Base-by-base conservation (phyloP, 2,797 vertebrate species). In the Vireo griseus region DNA sequence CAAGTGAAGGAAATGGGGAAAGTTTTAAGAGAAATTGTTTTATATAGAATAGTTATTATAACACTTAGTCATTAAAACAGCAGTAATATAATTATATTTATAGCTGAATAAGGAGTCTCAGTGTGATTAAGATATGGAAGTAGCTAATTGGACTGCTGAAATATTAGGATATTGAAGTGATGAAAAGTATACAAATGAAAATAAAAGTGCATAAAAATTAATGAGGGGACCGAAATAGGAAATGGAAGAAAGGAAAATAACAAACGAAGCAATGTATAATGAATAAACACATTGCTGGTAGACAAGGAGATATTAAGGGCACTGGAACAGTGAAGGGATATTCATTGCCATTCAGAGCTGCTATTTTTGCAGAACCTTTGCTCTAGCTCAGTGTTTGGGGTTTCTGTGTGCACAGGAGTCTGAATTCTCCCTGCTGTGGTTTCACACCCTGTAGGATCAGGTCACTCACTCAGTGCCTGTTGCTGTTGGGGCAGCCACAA, bases 51-150 rank as follows among this genome's bases (percentile, higher is more conserved):
- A 88, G 78, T 95, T 95, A 86, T 94, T 91, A 84, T 88, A 93
- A 84, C 68, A 83, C 63, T 92, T 95, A 92, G 52, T 96, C 83
- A 94, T 93, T 96, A 96, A 96, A 95, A 45, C 48, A 88, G 62
- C 47, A 72, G 93, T 90, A 95, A 91, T 96, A 96, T 97, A 95
- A 94, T 92, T 48, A 71, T 92, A 94, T 94, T 94, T 95, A 90
- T 95, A 73, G 87, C 88, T 75, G 91, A 94, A 94, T 95, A 95
- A 93, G 88, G 92, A 96, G 66, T 92, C 66, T 95, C 55, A 4
- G 58, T 96, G 94, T 97, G 95, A 96, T 97, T 96, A 95, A 96
- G 95, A 72, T 93, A 90, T 86, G 80, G 86, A 94, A 93, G 83
- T 45, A 90, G 71, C 74, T 95, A 95, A 96, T 88, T 95, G 92